Evolutionary conservation across 1,140 invertebrate genomes (phyloP), one percentile per base, ranked within the genome.

Genomic region (Aphelenchoides avenae): DNA sequence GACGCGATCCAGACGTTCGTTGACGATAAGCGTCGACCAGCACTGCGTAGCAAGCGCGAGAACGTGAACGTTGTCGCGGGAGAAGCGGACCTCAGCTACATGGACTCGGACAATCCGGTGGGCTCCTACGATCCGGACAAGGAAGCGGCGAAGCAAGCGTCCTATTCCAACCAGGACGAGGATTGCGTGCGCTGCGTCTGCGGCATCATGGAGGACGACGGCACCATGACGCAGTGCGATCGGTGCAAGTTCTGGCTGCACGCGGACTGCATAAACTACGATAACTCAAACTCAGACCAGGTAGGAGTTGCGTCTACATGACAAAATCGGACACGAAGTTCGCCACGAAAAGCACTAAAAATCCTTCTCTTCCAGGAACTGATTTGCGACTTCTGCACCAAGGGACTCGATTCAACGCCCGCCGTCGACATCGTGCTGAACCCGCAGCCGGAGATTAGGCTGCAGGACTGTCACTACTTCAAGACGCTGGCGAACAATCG

Each of bases 181-280:
- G 91, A 96, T 79, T 87, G 93, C 24, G 94, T 97, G 46, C 82
- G 91, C 47, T 98, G 93, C 75, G 89, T 94, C 59, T 98, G 93
- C 81, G 90, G 89, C 20, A 84, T 94, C 51, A 89, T 86, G 66
- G 85, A 88, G 66, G 93, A 97, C 71, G 93, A 97, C 79, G 93
- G 93, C 20, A 53, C 51, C 33, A 75, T 75, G 72, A 55, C 65
- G 22, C 69, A 77, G 54, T 75, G 72, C 37, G 72, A 77, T 46
- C 36, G 37, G n/a, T 75, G 72, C 52, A 29, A 66, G 15, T 77
- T 66, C 49, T 75, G 72, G 72, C 57, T 75, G 20, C 72, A 75
- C 46, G 43, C 58, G 3, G 72, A 77, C 41, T 74, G 71, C 47
- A 29, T 76, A n/a, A n/a, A n/a, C n/a, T n/a, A n/a, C n/a, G n/a